Evolutionary conservation across 2,888 invertebrate genomes (phyloP), one percentile per base, ranked within the genome.

Genomic region (Agriopis marginaria): DNA sequence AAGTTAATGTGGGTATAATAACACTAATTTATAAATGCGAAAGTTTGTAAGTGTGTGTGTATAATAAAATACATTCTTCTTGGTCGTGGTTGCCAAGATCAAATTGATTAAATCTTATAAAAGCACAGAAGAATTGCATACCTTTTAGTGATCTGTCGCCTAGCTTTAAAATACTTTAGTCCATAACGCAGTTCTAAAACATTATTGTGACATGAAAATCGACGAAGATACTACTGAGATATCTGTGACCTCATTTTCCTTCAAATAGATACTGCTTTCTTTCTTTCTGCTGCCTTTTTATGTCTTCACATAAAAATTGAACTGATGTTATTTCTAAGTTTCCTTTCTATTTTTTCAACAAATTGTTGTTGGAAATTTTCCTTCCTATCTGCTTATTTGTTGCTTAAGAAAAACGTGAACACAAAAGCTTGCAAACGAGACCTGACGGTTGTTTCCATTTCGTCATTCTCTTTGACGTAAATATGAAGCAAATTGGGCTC

Each of bases 381-480:
- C 9, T 47, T 39, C 49, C n/a, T 50, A 14, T 10, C 39, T 39
- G 14, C 7, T n/a, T 60, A n/a, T 62, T 53, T 53, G 51, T 53
- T 62, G 9, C 12, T 10, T 17, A 23, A 14, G 23, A 50, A 51
- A 61, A 58, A 58, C 45, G 23, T 47, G 47, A 58, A 58, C 45
- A 58, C 45, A 47, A 56, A 60, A 32, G 42, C 42, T 47, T 44
- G 62, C 12, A 62, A 62, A 23, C 62, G 53, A 44, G 32, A 44
- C 50, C 11, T 50, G 23, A 42, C 23, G 58, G 45, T 47, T 58
- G 50, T 50, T 45, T 8, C 32, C 56, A 60, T 68, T 63, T 60
- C 50, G 17, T 55, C 45, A 55, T 66, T 60, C 47, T 11, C 54
- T 66, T 62, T 62, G 62, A 62, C 61, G 23, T 23, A 1, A n/a